Evolutionary conservation across 2,797 vertebrate species (phyloP).

Genomic region (Nothura maculosa): DNA sequence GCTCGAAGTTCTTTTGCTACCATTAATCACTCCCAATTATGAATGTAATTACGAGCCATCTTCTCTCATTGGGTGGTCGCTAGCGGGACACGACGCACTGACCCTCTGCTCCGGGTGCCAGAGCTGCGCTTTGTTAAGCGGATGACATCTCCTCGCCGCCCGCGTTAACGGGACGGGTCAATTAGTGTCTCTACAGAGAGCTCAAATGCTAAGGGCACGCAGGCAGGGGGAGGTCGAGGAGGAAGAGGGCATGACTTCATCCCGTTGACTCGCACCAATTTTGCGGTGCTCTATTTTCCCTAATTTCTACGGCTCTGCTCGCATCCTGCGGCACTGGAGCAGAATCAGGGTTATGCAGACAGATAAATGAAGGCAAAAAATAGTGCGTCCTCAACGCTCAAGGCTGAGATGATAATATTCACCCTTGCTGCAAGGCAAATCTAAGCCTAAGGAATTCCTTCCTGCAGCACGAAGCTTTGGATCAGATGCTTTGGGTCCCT

Average conservation of each 20-base stretch:
- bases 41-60: slow-evolving; percentile 75
- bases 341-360: fast-evolving
- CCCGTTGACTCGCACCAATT: fast-evolving
- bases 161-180: neutral
- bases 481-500: neutral
- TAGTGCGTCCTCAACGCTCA: neutral
- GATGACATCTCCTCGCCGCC: fast-evolving
- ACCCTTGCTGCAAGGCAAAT: slow-evolving; percentile 17
- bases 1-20: slow-evolving; percentile 77
- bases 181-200: neutral
- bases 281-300: too few species aligned
- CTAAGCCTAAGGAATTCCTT: neutral
- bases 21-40: slow-evolving; percentile 80
- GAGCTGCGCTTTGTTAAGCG: neutral
- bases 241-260: neutral
- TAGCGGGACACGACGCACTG: slow-evolving; percentile 32
- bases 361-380: neutral
- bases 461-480: fast-evolving
- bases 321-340: fast-evolving
- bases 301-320: neutral
- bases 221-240: neutral
- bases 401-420: neutral
- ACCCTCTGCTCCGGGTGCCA: neutral
- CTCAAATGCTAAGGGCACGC: neutral
- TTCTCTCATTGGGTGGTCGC: slow-evolving; percentile 75